A percentile compares a stretch with the other conserved stretches of the same genome.
Conservation (phyloP, 2,888 invertebrate genomes). For the Plagodis pulveraria region DNA sequence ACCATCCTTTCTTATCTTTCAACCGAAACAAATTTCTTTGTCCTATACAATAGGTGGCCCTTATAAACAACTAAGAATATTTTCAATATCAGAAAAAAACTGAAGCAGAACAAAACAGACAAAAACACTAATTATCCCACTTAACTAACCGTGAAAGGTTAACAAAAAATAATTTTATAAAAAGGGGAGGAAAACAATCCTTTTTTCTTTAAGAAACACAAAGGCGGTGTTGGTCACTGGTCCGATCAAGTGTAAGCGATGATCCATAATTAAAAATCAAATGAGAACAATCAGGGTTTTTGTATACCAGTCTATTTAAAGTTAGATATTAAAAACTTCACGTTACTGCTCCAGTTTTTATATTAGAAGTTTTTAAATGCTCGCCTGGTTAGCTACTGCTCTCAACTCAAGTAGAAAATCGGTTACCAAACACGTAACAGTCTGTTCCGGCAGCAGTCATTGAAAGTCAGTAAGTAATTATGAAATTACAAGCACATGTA, state of each 20-base stretch:
- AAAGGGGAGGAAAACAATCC: slow-evolving; percentile 66
- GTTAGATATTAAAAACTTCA: slow-evolving; percentile 24
- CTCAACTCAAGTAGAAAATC: no score
- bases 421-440: no score
- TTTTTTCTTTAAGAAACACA: slow-evolving; percentile 74
- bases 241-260: slow-evolving; percentile 77
- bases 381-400: no score
- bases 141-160: slow-evolving; percentile 76
- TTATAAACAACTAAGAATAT: slow-evolving; percentile 36
- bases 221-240: slow-evolving; percentile 71
- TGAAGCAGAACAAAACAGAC: slow-evolving; percentile 43
- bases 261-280: slow-evolving; percentile 81
- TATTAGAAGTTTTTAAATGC: no score
- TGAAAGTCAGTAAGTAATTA: no score
- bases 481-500: no score
- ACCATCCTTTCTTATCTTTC: slow-evolving; percentile 1
- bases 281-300: slow-evolving; percentile 61
- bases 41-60: slow-evolving; percentile 11
- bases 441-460: no score
- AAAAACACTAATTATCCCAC: slow-evolving; percentile 73
- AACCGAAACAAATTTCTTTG: slow-evolving; percentile 8
- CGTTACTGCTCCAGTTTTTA: no score
- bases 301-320: slow-evolving; percentile 39
- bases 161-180: slow-evolving; percentile 59
- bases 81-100: slow-evolving; percentile 38